Conservation (phyloP, 30 jellyfish, hydroid and myxozoan genomes). For the Chrysaora quinquecirrha region DNA sequence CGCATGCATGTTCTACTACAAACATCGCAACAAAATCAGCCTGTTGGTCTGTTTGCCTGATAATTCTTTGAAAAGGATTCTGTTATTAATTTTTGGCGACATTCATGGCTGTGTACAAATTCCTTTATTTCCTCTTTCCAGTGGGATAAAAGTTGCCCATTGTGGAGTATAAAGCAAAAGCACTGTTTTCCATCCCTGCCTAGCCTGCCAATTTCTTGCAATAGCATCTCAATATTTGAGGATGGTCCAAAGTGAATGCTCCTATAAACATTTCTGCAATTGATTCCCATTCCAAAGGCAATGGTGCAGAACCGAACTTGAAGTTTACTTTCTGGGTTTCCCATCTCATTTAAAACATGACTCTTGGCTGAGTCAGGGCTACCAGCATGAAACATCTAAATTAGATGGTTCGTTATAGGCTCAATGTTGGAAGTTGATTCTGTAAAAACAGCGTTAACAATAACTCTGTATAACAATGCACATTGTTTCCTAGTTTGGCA, state of each 20-base stretch:
- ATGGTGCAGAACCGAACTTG: constrained; percentile 15
- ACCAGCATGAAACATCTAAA: constrained; percentile 53
- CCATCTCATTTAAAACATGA: constrained; percentile 17
- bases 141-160: neutral
- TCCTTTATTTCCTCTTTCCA: neutral
- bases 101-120: neutral
- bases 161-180: neutral
- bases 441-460: constrained; percentile 8
- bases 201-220: constrained; percentile 35
- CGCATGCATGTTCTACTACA: constrained; percentile 2
- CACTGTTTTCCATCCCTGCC: constrained; percentile 21
- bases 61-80: neutral
- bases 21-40: constrained; percentile 17
- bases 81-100: neutral
- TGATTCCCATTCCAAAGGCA: constrained; percentile 43
- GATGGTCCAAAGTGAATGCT: too few relatives aligned
- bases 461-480: too few relatives aligned
- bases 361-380: constrained; percentile 19
- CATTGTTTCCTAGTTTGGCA: constrained; percentile 45
- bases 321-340: constrained; percentile 2
- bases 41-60: neutral
- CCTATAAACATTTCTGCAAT: too few relatives aligned
- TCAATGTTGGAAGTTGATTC: constrained; percentile 4
- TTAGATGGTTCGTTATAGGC: constrained; percentile 1
- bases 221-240: neutral